phyloP scores from a whole-genome alignment of 1,140 invertebrate species.

The Drosophila jambulina region DNA sequence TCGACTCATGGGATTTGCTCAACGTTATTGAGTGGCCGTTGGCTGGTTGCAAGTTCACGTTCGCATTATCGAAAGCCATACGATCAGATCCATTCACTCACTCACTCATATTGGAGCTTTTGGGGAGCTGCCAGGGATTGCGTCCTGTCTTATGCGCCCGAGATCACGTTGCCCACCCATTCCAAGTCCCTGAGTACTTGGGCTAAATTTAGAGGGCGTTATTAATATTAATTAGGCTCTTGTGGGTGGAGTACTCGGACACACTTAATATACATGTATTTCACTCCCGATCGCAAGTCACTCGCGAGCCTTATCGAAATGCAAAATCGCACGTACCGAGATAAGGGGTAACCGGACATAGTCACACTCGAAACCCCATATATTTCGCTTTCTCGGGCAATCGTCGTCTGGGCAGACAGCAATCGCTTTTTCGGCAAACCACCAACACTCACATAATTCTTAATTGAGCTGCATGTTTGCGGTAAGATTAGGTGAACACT shows the following conservation, averaged over 20 bases:
- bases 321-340: constrained; percentile 55
- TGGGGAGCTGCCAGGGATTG: constrained; percentile 2
- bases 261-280: constrained; percentile 37
- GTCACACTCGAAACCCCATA: not conserved
- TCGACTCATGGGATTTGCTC: constrained; percentile 57
- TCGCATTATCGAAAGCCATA: constrained; percentile 33
- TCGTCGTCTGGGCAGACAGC: constrained; percentile 4
- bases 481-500: not conserved
- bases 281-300: constrained; percentile 33
- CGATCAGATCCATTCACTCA: constrained; percentile 22
- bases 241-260: constrained; percentile 29
- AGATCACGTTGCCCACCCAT: constrained; percentile 35
- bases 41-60: constrained; percentile 43
- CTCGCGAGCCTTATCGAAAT: constrained; percentile 34
- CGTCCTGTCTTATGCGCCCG: constrained; percentile 26
- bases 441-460: not conserved
- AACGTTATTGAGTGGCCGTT: constrained; percentile 39
- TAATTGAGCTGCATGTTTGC: constrained; percentile 8
- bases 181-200: constrained; percentile 2
- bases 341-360: constrained; percentile 40
- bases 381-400: not conserved
- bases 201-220: constrained; percentile 38
- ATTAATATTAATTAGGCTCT: constrained; percentile 60
- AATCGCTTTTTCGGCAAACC: constrained; percentile 13
- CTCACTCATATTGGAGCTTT: constrained; percentile 9